These are phyloP conservation scores for Pangasianodon hypophthalmus DNA, from an alignment of 2,113 vertebrate species.

Conservation along the genomic window DNA sequence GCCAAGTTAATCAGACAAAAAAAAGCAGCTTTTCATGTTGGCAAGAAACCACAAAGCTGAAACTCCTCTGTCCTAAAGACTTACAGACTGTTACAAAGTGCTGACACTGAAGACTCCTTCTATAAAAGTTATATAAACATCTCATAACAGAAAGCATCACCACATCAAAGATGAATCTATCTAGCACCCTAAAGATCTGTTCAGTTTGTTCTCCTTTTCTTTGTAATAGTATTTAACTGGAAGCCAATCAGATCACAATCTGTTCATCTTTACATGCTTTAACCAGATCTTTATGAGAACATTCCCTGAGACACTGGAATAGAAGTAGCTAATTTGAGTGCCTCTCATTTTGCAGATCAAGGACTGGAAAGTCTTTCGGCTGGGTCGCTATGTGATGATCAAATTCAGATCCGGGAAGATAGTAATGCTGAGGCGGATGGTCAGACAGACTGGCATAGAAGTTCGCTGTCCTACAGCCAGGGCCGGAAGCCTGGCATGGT, in stretches of 20 bases:
- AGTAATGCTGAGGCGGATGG: slow-evolving; percentile 36
- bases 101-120: background rate
- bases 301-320: background rate
- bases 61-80: background rate
- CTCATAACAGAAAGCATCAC: background rate
- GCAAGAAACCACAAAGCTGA: background rate
- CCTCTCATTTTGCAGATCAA: slow-evolving; percentile 29
- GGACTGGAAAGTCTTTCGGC: background rate
- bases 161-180: background rate
- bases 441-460: slow-evolving; percentile 50
- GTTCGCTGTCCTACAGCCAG: slow-evolving; percentile 36
- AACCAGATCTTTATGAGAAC: background rate
- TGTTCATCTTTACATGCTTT: background rate
- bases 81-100: background rate
- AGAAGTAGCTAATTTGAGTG: slow-evolving; percentile 18
- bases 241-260: background rate
- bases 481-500: slow-evolving; percentile 11
- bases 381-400: slow-evolving; percentile 1
- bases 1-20: too few species aligned
- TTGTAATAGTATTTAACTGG: background rate
- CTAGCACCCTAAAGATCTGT: background rate
- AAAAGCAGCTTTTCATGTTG: too few species aligned
- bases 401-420: background rate
- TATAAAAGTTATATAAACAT: background rate
- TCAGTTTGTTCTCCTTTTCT: background rate